Conservation (phyloP, 2,888 invertebrate species). For the Drosophila mimica region DNA sequence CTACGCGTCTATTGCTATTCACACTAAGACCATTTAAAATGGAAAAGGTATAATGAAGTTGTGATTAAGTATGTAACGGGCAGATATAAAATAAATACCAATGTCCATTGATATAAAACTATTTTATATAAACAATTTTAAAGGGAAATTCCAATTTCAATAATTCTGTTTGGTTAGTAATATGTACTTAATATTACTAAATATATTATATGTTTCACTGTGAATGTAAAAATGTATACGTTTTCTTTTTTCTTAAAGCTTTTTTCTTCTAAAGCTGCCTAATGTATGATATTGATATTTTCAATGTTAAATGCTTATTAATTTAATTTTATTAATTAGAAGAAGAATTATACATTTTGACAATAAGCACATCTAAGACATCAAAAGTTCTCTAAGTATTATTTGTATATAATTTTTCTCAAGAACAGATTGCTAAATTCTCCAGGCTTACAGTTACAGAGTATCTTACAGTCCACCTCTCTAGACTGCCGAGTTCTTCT, state of each 20-base stretch:
- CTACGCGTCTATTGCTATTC: conserved; percentile 54
- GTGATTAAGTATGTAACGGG: background rate
- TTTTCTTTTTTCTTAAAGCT: background rate
- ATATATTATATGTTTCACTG: background rate
- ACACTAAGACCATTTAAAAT: background rate
- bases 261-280: too few relatives aligned
- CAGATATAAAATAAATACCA: background rate
- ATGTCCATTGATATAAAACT: background rate
- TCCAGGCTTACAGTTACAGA: background rate
- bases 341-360: background rate
- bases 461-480: background rate
- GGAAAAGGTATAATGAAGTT: background rate
- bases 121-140: background rate
- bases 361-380: background rate
- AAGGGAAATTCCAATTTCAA: too few relatives aligned
- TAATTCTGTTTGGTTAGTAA: background rate
- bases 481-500: background rate
- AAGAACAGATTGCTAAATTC: background rate
- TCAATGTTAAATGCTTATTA: background rate
- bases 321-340: background rate
- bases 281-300: background rate
- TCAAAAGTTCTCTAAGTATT: background rate
- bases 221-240: background rate
- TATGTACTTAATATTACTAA: background rate
- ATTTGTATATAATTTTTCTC: background rate